phyloP scores from a whole-genome alignment of 2,888 invertebrate species.

The Serrognathus titanus region DNA sequence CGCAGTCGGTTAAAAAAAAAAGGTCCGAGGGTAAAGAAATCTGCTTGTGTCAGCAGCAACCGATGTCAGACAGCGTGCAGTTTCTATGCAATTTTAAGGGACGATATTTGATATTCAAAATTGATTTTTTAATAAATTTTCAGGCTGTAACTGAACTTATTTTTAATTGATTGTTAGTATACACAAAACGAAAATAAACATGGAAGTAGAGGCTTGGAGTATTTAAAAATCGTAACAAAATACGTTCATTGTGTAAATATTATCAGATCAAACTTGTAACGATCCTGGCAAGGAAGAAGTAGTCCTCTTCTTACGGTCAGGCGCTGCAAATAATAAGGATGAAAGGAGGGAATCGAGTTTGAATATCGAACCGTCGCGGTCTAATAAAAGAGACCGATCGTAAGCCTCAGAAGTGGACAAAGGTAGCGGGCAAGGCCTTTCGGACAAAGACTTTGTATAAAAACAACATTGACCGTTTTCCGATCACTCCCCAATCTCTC shows the following conservation, averaged over 20 bases:
- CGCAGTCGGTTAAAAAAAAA: constrained; percentile 19
- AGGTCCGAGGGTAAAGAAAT: constrained; percentile 30
- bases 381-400: constrained; percentile 43
- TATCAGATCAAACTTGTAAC: constrained; percentile 29
- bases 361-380: constrained; percentile 24
- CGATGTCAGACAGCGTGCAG: constrained; percentile 15
- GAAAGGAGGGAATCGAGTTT: constrained; percentile 17
- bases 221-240: constrained; percentile 8
- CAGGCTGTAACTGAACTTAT: no score
- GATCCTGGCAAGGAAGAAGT: constrained; percentile 17
- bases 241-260: constrained; percentile 24
- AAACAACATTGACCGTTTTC: constrained; percentile 37
- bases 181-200: no score
- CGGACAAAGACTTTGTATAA: constrained; percentile 32
- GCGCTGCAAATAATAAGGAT: constrained; percentile 16
- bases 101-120: no score
- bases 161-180: no score
- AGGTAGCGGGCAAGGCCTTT: constrained; percentile 26
- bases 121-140: no score
- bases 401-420: constrained; percentile 38
- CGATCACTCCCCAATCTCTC: constrained; percentile 40
- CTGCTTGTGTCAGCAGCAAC: constrained; percentile 41
- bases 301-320: constrained; percentile 17
- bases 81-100: no score
- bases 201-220: no score